Percentiles rank a stretch among this genome's conserved stretches.
phyloP scores from a whole-genome alignment of 23 tunicate species.

The Ascidia mentula region DNA sequence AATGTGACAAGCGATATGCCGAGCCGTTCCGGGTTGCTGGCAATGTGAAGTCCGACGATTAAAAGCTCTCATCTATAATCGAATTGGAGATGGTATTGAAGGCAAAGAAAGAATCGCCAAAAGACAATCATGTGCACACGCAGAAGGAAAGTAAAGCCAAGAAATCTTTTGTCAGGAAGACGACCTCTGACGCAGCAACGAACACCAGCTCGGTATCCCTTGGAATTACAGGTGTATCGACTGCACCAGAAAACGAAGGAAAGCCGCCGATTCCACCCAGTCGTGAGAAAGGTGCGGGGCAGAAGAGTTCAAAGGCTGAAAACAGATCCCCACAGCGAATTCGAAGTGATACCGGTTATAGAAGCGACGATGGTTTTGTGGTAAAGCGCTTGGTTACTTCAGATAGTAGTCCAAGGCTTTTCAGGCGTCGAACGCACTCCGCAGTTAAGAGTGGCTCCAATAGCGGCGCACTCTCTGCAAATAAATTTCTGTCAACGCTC shows the following conservation, averaged over 20 bases:
- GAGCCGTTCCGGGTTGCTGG: conserved; percentile 11
- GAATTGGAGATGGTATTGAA: conserved; percentile 7
- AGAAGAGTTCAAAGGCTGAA: not conserved
- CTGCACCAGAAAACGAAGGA: not conserved
- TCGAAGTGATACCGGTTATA: conserved; percentile 6
- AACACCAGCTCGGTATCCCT: not conserved
- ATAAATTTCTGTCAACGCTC: not conserved
- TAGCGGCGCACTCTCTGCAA: not conserved
- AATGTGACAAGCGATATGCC: conserved; percentile 3
- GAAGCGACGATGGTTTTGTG: conserved; percentile 9
- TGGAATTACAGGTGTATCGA: conserved; percentile 1
- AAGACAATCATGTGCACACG: conserved; percentile 1
- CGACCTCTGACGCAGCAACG: conserved; percentile 15
- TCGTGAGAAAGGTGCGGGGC: too few species aligned
- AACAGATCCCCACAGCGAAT: not conserved
- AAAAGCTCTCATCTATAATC: not conserved
- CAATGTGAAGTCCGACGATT: not conserved
- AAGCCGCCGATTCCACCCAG: not conserved
- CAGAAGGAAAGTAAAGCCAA: not conserved
- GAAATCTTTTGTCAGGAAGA: not conserved
- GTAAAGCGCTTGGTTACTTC: not conserved
- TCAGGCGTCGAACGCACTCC: not conserved
- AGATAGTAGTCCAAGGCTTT: not conserved
- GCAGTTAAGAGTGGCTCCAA: not conserved
- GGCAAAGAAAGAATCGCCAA: not conserved